Base-by-base conservation (phyloP, 1,140 invertebrate genomes). In the Rhagoletis zephyria region DNA sequence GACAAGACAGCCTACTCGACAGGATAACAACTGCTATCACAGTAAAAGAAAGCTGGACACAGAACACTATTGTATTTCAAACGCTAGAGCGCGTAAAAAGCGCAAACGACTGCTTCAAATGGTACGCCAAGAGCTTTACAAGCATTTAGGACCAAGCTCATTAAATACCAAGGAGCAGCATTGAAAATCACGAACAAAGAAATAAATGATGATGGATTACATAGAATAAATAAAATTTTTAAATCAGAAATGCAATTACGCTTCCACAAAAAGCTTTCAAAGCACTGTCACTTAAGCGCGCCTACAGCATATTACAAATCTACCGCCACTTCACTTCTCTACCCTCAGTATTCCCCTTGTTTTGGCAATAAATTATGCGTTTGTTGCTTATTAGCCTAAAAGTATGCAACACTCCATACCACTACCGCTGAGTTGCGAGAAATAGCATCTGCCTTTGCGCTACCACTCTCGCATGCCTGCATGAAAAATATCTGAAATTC, bases 401-500 rank as follows among this genome's bases (percentile, higher is more conserved):
- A 81, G 6, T 81, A 81, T 81, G 74, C 74, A 19, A 56, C 10
- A n/a, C 45, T 9, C 16, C 16, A 16, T 16, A 14, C 12, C 30
- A 14, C 16, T 14, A 63, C 61, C 10, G 51, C 51, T 56, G 4
- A 1, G 30, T 30, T 30, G 30, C 30, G 30, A 30, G 30, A 30
- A 30, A 30, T 30, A 63, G 61, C 4, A 4, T 63, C n/a, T 63
- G 12, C 16, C 16, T 14, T 7, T 10, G 5, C 4, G 42, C 14
- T 67, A 4, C 3, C 14, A 7, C 12, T 45, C 74, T 81, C n/a
- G 74, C 51, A 7, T 63, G 5, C n/a, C n/a, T 45, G 48, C n/a
- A 10, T 30, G 6, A 67, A 56, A 81, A 81, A 81, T 81, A 9
- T 56, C 45, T 19, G n/a, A 51, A 81, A 19, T 81, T 81, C 48